Percentiles rank a stretch among this genome's conserved stretches.
These are phyloP conservation scores for Aurelia aurita complex sp. Pacific DNA, from an alignment of 30 jellyfish, hydroid and myxozoan genomes.

Conservation along the genomic window DNA sequence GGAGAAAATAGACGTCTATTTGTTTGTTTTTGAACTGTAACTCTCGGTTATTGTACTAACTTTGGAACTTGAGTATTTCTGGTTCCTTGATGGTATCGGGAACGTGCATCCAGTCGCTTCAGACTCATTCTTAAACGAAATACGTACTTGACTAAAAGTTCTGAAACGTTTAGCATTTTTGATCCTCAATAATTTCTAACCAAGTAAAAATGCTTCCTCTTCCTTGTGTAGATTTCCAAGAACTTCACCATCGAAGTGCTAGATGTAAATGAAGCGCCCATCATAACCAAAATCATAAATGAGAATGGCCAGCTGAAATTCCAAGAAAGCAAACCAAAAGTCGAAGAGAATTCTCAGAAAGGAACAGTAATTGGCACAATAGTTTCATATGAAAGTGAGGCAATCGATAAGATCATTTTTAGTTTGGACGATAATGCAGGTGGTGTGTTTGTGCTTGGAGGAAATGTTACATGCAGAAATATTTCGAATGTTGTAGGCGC, in stretches of 20 bases:
- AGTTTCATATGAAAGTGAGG: slow-evolving; percentile 82
- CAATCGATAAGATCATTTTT: slow-evolving; percentile 43
- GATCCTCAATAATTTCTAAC: too few relatives aligned
- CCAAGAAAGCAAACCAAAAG: slow-evolving; percentile 60
- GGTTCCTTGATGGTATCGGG: too few relatives aligned
- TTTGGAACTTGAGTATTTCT: too few relatives aligned
- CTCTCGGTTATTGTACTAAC: too few relatives aligned
- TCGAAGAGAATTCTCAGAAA: slow-evolving; percentile 61
- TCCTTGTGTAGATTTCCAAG: slow-evolving; percentile 16
- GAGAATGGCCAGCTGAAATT: slow-evolving; percentile 55
- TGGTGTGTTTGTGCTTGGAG: slow-evolving; percentile 55
- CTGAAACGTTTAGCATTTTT: too few relatives aligned
- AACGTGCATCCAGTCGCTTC: too few relatives aligned
- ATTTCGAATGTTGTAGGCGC: slow-evolving; percentile 37
- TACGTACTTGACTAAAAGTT: too few relatives aligned
- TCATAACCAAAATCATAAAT: slow-evolving; percentile 42
- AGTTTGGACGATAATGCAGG: slow-evolving; percentile 52
- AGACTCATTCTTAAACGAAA: too few relatives aligned
- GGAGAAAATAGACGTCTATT: too few relatives aligned
- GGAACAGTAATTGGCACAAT: slow-evolving; percentile 79
- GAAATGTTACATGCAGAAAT: slow-evolving; percentile 36
- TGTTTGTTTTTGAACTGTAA: too few relatives aligned
- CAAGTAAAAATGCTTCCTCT: not conserved
- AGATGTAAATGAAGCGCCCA: slow-evolving; percentile 88
- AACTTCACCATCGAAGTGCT: slow-evolving; percentile 73